A percentile compares a stretch with the other conserved stretches of the same genome.
Evolutionary conservation across 2,797 vertebrate genomes (phyloP).

Genomic region (Enteromius unitaeniatus): DNA sequence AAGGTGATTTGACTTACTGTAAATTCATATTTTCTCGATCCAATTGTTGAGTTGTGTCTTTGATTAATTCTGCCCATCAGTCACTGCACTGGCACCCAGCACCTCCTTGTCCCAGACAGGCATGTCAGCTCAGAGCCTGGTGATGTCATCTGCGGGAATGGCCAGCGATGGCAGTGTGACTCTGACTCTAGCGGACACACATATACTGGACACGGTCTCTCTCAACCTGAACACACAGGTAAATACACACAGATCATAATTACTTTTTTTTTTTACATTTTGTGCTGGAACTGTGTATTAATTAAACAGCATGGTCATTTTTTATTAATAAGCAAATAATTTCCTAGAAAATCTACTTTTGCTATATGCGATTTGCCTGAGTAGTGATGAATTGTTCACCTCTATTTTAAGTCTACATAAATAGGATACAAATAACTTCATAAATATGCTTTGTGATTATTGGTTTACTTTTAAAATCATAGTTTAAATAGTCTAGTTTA

Average conservation of each 20-base stretch:
- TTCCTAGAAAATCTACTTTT: too few relatives aligned
- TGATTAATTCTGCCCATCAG: conserved; percentile 55
- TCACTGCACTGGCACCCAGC: conserved; percentile 82
- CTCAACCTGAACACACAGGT: conserved; percentile 85
- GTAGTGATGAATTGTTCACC: neutral
- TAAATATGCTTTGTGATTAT: neutral
- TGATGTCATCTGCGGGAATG: conserved; percentile 90
- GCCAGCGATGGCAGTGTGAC: conserved; percentile 91
- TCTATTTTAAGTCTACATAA: neutral
- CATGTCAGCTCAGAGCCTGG: conserved; percentile 85
- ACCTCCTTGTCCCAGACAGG: conserved; percentile 84
- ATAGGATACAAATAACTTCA: neutral
- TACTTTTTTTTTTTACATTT: too few relatives aligned
- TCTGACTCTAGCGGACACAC: conserved; percentile 91
- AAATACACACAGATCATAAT: conserved; percentile 9
- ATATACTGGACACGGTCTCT: conserved; percentile 93
- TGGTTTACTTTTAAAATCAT: too few relatives aligned
- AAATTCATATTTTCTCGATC: neutral
- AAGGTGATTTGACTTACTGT: too few relatives aligned
- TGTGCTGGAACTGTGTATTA: too few relatives aligned
- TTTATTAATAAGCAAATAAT: neutral
- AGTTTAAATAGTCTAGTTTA: neutral
- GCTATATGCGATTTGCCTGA: neutral
- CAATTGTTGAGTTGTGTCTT: neutral
- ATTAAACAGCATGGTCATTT: too few relatives aligned